These are phyloP conservation scores for Drosophila infuscata DNA, from an alignment of 2,888 invertebrate genomes.

Conservation along the genomic window DNA sequence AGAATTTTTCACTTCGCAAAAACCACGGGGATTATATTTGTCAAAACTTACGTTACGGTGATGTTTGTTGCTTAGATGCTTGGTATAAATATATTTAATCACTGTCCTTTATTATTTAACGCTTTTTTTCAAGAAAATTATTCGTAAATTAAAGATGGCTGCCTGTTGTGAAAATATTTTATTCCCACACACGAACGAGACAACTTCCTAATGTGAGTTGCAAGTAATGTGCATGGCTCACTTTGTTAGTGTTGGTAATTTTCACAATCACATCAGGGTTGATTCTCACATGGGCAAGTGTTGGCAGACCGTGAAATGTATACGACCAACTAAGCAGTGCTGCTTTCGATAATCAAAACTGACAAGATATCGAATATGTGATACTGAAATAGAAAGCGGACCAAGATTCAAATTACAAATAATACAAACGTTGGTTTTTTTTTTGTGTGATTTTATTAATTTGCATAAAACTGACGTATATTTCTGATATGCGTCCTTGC, in stretches of 20 bases:
- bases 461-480: constrained; percentile 72
- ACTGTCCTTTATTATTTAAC: constrained; percentile 5
- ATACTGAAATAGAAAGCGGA: not conserved
- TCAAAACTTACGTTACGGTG: constrained; percentile 44
- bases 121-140: constrained; percentile 13
- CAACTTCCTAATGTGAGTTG: constrained; percentile 44
- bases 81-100: not conserved
- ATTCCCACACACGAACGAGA: constrained; percentile 41
- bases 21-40: constrained; percentile 1
- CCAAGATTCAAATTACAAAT: not conserved
- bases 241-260: constrained; percentile 10
- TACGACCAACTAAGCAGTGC: not conserved
- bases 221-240: constrained; percentile 37
- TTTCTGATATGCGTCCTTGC: constrained; percentile 55
- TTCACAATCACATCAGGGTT: constrained; percentile 20
- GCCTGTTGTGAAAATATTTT: constrained; percentile 44
- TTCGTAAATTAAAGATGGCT: constrained; percentile 42
- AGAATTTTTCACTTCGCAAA: constrained; percentile 32
- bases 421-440: not conserved
- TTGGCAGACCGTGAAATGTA: constrained; percentile 7
- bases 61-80: constrained; percentile 1
- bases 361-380: not conserved
- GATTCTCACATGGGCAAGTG: constrained; percentile 2
- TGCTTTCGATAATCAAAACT: not conserved
- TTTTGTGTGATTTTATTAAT: constrained; percentile 60